These are phyloP conservation scores for Psettodes erumei DNA, from an alignment of 2,113 vertebrate genomes.

Conservation along the genomic window DNA sequence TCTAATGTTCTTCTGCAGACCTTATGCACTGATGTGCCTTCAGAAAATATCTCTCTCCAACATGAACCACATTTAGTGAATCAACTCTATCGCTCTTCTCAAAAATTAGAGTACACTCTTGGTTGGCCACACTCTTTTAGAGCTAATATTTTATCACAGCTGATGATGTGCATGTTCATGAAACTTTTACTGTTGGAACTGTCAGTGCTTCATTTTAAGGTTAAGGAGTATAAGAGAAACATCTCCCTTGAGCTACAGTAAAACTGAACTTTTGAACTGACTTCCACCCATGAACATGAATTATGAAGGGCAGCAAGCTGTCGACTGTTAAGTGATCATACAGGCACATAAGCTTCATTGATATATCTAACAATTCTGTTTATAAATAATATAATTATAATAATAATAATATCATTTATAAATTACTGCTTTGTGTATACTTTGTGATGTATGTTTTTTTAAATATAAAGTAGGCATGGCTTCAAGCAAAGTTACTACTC, in stretches of 20 bases:
- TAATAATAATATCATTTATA: no score
- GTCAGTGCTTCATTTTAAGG: no score
- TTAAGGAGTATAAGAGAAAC: no score
- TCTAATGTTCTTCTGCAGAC: background rate
- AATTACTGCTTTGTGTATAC: background rate
- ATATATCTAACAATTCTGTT: background rate
- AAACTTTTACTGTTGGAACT: no score
- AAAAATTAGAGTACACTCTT: background rate
- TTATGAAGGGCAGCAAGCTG: background rate
- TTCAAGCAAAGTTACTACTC: background rate
- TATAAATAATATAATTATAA: no score
- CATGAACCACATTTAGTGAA: background rate
- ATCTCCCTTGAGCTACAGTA: no score
- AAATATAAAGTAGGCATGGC: background rate
- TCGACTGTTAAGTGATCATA: background rate
- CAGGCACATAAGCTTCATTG: background rate
- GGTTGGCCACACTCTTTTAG: background rate
- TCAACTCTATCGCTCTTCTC: background rate
- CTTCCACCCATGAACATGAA: no score
- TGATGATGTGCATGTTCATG: no score
- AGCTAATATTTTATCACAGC: no score
- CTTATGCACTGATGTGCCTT: background rate
- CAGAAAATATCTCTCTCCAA: background rate
- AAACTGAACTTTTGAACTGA: no score
- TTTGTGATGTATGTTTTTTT: background rate